These are phyloP conservation scores for Euura lappo DNA, from an alignment of 1,140 invertebrate genomes.

Conservation along the genomic window DNA sequence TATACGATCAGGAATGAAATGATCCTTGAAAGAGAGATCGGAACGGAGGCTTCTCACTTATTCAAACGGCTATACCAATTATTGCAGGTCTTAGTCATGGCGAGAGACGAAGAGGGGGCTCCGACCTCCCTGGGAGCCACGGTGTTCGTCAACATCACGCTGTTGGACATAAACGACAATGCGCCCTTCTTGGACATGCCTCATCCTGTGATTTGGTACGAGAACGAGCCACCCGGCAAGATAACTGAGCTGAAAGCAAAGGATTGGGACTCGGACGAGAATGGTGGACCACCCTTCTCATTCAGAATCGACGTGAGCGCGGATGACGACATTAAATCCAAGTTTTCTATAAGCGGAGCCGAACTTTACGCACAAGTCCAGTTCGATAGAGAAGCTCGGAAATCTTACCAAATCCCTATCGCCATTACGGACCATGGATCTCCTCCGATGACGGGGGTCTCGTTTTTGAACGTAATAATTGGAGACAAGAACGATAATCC, in stretches of 20 bases:
- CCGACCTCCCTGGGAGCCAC: conserved; percentile 66
- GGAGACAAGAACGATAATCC: conserved; percentile 90
- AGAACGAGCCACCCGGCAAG: conserved; percentile 73
- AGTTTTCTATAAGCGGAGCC: conserved; percentile 73
- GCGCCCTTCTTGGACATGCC: conserved; percentile 82
- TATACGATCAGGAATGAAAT: too few relatives aligned
- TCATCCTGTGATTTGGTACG: conserved; percentile 81
- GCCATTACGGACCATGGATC: conserved; percentile 83
- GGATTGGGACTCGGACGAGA: conserved; percentile 78
- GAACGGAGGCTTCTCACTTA: too few relatives aligned
- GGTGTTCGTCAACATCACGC: conserved; percentile 75
- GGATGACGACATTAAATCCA: conserved; percentile 69
- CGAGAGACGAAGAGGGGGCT: conserved; percentile 78
- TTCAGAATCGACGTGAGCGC: conserved; percentile 74
- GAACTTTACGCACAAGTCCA: conserved; percentile 66
- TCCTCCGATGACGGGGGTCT: conserved; percentile 74
- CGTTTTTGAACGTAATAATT: conserved; percentile 83
- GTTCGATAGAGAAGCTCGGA: conserved; percentile 90
- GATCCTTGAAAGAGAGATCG: too few relatives aligned
- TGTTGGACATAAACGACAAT: conserved; percentile 90
- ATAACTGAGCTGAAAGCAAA: conserved; percentile 77
- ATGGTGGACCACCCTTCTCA: conserved; percentile 78
- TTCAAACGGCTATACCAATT: too few relatives aligned
- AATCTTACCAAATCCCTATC: conserved; percentile 86
- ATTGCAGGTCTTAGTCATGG: conserved; percentile 78